A percentile compares a stretch with the other conserved stretches of the same genome.
These are phyloP conservation scores for Fratercula arctica DNA, from an alignment of 2,797 vertebrate species.

Conservation along the genomic window DNA sequence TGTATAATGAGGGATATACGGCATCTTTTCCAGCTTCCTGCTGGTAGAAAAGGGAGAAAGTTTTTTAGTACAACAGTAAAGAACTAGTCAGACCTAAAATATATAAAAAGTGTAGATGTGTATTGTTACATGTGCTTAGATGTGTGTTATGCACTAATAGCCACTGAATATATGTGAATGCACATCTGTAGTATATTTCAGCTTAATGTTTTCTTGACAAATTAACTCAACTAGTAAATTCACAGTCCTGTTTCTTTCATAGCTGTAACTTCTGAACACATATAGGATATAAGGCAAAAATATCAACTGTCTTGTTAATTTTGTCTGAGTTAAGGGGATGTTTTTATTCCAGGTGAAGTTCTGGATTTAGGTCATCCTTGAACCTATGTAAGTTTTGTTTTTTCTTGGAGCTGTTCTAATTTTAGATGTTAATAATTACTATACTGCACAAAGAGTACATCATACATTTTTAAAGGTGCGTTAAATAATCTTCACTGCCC, in stretches of 20 bases:
- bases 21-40: background rate
- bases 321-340: background rate
- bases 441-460: background rate
- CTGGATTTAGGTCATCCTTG: background rate
- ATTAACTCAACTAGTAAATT: background rate
- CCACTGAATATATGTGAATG: background rate
- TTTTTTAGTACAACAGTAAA: background rate
- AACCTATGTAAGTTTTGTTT: background rate
- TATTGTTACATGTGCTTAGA: background rate
- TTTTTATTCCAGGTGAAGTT: background rate
- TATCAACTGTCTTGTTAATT: background rate
- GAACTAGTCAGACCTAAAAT: background rate
- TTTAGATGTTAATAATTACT: background rate
- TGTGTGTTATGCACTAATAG: background rate
- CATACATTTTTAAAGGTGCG: accelerated
- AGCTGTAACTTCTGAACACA: background rate
- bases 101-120: background rate
- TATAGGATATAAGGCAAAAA: background rate
- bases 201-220: background rate
- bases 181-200: background rate
- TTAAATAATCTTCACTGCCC: background rate
- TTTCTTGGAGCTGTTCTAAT: background rate
- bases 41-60: background rate
- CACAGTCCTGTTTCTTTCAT: background rate
- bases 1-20: background rate